Percentiles rank a stretch among this genome's conserved stretches.
Evolutionary conservation across 2,797 vertebrate species (phyloP).

Genomic region (Argyrosomus regius): DNA sequence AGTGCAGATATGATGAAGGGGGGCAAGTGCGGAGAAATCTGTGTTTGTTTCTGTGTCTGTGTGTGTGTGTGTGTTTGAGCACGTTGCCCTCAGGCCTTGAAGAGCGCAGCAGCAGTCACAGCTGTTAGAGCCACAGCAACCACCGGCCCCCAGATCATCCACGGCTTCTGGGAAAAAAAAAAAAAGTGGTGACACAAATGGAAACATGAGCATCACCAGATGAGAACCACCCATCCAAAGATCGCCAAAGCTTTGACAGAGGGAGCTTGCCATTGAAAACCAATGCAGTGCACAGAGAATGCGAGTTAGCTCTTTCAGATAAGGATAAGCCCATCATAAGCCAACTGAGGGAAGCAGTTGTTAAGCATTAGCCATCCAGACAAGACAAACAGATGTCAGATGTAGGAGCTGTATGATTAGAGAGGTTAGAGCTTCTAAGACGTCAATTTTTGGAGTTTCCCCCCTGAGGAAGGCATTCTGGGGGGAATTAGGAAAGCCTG

Average conservation of each 20-base stretch:
- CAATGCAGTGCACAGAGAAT: conserved; percentile 56
- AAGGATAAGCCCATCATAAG: conserved; percentile 67
- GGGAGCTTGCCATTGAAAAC: conserved; percentile 55
- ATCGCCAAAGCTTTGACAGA: conserved; percentile 57
- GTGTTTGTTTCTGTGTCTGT: conserved; percentile 21
- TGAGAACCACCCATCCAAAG: conserved; percentile 41
- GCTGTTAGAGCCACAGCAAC: conserved; percentile 93
- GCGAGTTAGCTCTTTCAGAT: conserved; percentile 52
- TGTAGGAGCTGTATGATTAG: conserved; percentile 74
- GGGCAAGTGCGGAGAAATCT: conserved; percentile 64
- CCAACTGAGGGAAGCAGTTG: conserved; percentile 68
- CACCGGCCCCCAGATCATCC: conserved; percentile 95
- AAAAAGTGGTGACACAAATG: conserved; percentile 86
- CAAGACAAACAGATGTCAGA: conserved; percentile 88
- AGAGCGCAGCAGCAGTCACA: conserved; percentile 93
- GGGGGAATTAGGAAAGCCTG: conserved; percentile 55
- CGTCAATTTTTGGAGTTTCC: conserved; percentile 28
- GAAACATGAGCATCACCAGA: conserved; percentile 51
- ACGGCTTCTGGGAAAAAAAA: conserved; percentile 88
- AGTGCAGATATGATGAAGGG: conserved; percentile 71
- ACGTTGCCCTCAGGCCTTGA: conserved; percentile 90
- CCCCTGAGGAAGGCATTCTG: conserved; percentile 57
- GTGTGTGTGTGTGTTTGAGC: conserved; percentile 25
- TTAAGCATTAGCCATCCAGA: conserved; percentile 78
- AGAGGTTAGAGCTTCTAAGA: conserved; percentile 68